Evolutionary conservation across 2,113 vertebrate species (phyloP).

Genomic region (Notiomystis cincta): DNA sequence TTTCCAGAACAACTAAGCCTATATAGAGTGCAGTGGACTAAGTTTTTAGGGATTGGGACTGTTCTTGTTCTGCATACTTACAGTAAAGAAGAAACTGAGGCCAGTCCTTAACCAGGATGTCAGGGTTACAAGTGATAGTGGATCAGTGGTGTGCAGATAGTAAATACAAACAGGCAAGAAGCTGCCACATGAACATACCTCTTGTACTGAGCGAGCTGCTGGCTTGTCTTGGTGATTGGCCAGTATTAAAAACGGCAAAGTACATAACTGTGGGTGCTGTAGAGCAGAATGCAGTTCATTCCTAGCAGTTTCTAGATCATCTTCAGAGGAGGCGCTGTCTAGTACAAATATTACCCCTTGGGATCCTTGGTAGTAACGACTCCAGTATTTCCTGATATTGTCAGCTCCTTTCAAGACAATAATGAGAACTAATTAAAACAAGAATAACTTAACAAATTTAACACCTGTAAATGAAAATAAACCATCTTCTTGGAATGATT

Average conservation of each 20-base stretch:
- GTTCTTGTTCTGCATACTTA: not conserved
- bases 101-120: not conserved
- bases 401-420: conserved; percentile 83
- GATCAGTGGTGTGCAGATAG: not conserved
- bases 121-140: not conserved
- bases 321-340: conserved; percentile 93
- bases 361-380: conserved; percentile 98
- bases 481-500: not conserved
- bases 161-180: not conserved
- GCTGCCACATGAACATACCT: conserved; percentile 77
- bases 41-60: not conserved
- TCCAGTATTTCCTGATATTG: conserved; percentile 98
- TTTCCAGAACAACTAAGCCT: not conserved
- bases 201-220: conserved; percentile 88
- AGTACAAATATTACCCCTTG: conserved; percentile 96
- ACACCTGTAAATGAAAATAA: not conserved
- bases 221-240: conserved; percentile 99
- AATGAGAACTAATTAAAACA: conserved; percentile 37
- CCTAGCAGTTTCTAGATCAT: conserved; percentile 90
- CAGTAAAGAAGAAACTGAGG: not conserved
- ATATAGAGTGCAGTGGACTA: not conserved
- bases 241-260: conserved; percentile 95
- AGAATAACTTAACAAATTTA: not conserved
- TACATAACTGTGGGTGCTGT: conserved; percentile 97
- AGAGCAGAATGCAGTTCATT: conserved; percentile 95